Percentiles rank a stretch among this genome's conserved stretches.
These are phyloP conservation scores for Pyrgilauda ruficollis DNA, from an alignment of 2,113 vertebrate genomes.

Conservation along the genomic window DNA sequence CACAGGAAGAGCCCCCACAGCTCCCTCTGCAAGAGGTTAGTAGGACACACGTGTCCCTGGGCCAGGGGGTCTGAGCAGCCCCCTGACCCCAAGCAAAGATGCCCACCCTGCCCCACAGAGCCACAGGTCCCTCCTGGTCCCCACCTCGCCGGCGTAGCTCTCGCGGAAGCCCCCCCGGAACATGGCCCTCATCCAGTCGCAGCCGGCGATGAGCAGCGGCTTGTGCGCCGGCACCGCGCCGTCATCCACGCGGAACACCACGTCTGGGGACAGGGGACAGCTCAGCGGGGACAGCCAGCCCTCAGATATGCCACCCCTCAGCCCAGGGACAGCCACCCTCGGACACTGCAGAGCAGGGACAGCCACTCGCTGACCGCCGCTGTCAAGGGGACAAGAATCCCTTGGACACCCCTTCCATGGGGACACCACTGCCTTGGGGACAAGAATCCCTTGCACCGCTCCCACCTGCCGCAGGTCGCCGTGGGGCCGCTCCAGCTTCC, in stretches of 20 bases:
- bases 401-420: background rate
- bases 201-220: slow-evolving; percentile 88
- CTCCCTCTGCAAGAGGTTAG: background rate
- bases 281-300: background rate
- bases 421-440: background rate
- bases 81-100: background rate
- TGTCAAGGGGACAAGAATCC: background rate
- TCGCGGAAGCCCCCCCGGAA: slow-evolving; percentile 89
- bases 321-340: background rate
- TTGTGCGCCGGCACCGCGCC: slow-evolving; percentile 86
- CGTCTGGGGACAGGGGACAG: slow-evolving; percentile 67
- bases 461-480: slow-evolving; percentile 86
- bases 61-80: background rate
- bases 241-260: slow-evolving; percentile 85
- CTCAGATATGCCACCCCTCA: background rate
- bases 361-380: background rate
- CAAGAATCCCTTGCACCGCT: slow-evolving; percentile 55
- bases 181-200: slow-evolving; percentile 93
- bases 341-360: background rate
- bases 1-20: background rate
- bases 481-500: slow-evolving; percentile 78
- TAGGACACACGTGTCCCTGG: rapidly evolving
- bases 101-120: background rate
- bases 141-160: slow-evolving; percentile 85
- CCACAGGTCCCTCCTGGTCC: background rate